Evolutionary conservation across 2,888 invertebrate species (phyloP).

Genomic region (Temnothorax ravouxi): DNA sequence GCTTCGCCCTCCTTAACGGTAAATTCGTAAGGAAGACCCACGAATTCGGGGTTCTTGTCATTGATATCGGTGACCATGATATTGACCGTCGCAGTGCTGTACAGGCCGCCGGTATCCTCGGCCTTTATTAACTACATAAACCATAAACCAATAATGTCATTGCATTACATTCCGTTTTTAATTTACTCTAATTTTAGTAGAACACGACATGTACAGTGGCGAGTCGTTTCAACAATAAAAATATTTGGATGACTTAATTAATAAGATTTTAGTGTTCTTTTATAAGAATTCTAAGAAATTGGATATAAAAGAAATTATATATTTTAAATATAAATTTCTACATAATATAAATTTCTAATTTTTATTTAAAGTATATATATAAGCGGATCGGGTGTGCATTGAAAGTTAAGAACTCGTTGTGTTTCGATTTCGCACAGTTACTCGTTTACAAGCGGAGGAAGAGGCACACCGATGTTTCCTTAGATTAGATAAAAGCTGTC

Average conservation of each 20-base stretch:
- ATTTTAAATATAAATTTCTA: neutral
- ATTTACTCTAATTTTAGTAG: neutral
- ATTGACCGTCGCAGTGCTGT: conserved; percentile 94
- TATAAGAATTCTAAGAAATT: neutral
- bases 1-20: conserved; percentile 92
- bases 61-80: conserved; percentile 96
- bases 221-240: neutral
- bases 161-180: conserved; percentile 56
- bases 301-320: neutral
- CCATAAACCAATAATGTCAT: conserved; percentile 79
- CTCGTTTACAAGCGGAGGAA: neutral
- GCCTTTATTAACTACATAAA: conserved; percentile 90
- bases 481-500: conserved; percentile 38
- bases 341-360: neutral
- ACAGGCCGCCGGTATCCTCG: conserved; percentile 94
- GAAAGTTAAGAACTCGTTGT: neutral
- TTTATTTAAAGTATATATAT: neutral
- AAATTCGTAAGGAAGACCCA: conserved; percentile 93
- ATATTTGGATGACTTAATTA: neutral
- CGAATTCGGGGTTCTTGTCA: conserved; percentile 96
- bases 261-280: neutral
- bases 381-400: neutral
- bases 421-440: neutral
- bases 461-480: conserved; percentile 6
- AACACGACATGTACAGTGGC: neutral